Base-by-base conservation (phyloP, 1,140 invertebrate genomes). In the Zaprionus camerounensis region DNA sequence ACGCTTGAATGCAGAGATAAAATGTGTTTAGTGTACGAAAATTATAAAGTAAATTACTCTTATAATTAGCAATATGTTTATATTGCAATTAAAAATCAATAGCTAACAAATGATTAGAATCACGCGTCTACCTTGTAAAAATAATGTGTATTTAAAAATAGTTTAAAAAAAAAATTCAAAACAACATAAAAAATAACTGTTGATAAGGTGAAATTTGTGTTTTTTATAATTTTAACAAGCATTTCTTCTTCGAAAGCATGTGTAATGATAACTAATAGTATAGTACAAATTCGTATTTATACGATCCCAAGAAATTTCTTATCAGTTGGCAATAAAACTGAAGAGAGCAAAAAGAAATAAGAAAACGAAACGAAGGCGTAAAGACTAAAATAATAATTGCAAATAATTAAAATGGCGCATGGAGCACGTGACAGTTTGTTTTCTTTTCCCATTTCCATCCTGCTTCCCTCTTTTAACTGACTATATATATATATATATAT, bases 261-360 rank as follows among this genome's bases (percentile, higher is more conserved):
- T 26, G 6, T 17, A 46, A 9, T 46, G 41, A 17, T 46, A n/a
- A 46, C n/a, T 46, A 46, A 46, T 46, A 46, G 38, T 34, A 34
- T 34, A 34, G 9, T 34, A 11, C 11, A 34, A 34, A 34, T 34
- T 34, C 31, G 31, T 34, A 9, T 34, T 34, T 34, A 20, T 13
- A 36, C 17, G 4, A n/a, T 59, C 20, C 1, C 34, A 31, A 59
- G 57, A 59, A 34, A 36, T 2, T 20, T 31, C 17, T 70, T 70
- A 63, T 68, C 66, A 58, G 46, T 51, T 51, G 17, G 20, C 31
- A 17, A 59, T 28, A 34, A 58, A 58, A 34, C 11, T 28, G 41
- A 26, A 31, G 28, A 24, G 17, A 28, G 15, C n/a, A 3, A 38
- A 17, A 31, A 13, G 22, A 20, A 67, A 17, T 2, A 15, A 17